Base-by-base conservation (phyloP, 2,888 invertebrate genomes). In the Hipparchia semele region DNA sequence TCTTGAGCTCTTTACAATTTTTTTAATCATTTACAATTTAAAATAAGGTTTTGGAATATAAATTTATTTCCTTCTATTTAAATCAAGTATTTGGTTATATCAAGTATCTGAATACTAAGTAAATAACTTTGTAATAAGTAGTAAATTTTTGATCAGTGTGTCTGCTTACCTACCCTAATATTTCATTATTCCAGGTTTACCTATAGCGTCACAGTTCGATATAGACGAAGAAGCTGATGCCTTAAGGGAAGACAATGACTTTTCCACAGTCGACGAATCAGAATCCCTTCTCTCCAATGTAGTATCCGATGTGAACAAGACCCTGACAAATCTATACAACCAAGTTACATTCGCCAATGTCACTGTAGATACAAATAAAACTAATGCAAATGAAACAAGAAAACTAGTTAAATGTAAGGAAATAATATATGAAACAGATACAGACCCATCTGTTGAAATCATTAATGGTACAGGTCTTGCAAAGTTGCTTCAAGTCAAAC, bases 381-480 rank as follows among this genome's bases (percentile, higher is more conserved):
- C 85, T 67, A 75, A 80, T 9, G 82, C 80, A 0, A 94, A 93
- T 75, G 93, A 93, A 81, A 94, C 94, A 5, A 83, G 87, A 58
- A 94, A 94, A 82, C 81, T 91, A 33, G 91, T 93, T 0, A 89
- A 88, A 79, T 94, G 94, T 76, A 92, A 84, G 77, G 89, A 92
- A 71, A 90, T 92, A 61, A 72, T 86, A 1, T 89, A 88, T 76
- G 91, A 94, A 39, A 80, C 82, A 67, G 90, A 91, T 72, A 67
- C 84, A 12, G 90, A 91, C 72, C 89, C 90, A 0, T 80, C 88
- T 64, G 95, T 95, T 0, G 94, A 96, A 93, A 92, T 97, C 56
- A 96, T 97, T 0, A 97, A 97, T 86, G 96, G 96, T 68, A 96
- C 96, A 8, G 92, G 95, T 73, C 89, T 97, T n/a, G 94, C 96